A percentile compares a stretch with the other conserved stretches of the same genome.
These are phyloP conservation scores for Vollenhovia emeryi DNA, from an alignment of 1,140 invertebrate genomes.

Conservation along the genomic window DNA sequence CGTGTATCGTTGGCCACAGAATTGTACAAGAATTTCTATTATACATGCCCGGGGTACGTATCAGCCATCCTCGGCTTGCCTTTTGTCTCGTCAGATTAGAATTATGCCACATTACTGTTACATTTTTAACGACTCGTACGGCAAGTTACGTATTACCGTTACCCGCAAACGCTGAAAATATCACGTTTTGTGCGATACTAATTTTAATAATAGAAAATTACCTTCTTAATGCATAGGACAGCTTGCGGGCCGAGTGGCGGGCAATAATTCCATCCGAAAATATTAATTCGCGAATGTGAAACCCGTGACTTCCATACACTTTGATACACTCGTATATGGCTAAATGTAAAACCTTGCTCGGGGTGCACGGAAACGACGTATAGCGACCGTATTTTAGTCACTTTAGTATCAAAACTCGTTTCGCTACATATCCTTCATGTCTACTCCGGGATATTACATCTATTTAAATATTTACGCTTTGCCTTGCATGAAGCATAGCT, in stretches of 20 bases:
- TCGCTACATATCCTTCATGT: constrained; percentile 53
- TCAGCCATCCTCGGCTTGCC: background rate
- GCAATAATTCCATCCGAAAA: constrained; percentile 41
- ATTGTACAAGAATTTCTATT: constrained; percentile 24
- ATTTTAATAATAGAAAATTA: constrained; percentile 7
- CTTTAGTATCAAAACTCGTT: constrained; percentile 51
- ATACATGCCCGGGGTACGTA: background rate
- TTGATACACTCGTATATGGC: background rate
- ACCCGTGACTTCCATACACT: background rate
- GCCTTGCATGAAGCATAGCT: constrained; percentile 56
- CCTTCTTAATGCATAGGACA: background rate
- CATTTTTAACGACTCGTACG: background rate
- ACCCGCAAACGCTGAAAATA: background rate
- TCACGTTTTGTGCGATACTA: constrained; percentile 12
- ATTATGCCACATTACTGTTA: background rate
- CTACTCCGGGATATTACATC: constrained; percentile 68
- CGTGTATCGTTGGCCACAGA: background rate
- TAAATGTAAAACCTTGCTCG: constrained; percentile 51
- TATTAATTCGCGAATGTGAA: constrained; percentile 49
- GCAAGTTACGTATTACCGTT: background rate
- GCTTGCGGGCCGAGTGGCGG: background rate
- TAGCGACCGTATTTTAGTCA: constrained; percentile 61
- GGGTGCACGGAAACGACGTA: constrained; percentile 50
- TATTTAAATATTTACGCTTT: constrained; percentile 72
- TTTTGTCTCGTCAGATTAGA: background rate